Evolutionary conservation across 2,797 vertebrate species (phyloP), one percentile per base, ranked within the genome.

Genomic region (Capromys pilorides): DNA sequence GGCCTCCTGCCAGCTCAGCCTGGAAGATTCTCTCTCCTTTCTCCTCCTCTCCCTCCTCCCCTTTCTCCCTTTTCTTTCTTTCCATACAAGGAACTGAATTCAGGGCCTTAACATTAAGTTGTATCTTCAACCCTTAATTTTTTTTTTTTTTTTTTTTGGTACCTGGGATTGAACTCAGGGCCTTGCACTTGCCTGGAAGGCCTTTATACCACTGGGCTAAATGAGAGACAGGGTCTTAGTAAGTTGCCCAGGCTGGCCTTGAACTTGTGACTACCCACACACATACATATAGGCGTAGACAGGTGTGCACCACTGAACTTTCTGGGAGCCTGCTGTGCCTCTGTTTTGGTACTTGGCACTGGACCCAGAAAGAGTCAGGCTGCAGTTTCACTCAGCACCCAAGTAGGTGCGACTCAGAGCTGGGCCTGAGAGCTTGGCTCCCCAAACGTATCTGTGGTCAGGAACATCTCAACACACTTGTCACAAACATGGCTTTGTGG

Each of bases 401-500:
- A 49, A 16, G 11, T 1, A 84, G 59, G 51, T 6, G 1, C 16
- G 49, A 49, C 16, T 0, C 0, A 6, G 54, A 77, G 9, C n/a
- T 16, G 45, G 45, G 24, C 45, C 41, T 1, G 1, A 73, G 33
- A 59, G 11, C 39, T 36, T 49, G 21, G 71, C 22, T 3, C 66
- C 28, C 3, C 0, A n/a, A 1, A 5, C 12, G 19, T 36, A 83
- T 69, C 84, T 67, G n/a, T 19, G 62, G 61, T 12, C 11, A 19
- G 73, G 1, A n/a, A 26, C 9, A 19, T 36, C 31, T 41, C 4
- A 0, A 49, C 54, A 18, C n/a, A 11, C 69, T 28, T 26, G 3
- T 59, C 7, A 57, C 84, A 62, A 75, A 84, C 16, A 45, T 33
- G 83, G 73, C 14, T 4, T 54, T 67, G 62, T n/a, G 59, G 54